Percentiles rank a stretch among this genome's conserved stretches.
These are phyloP conservation scores for Siniperca undulata DNA, from an alignment of 2,797 vertebrate species.

Conservation along the genomic window DNA sequence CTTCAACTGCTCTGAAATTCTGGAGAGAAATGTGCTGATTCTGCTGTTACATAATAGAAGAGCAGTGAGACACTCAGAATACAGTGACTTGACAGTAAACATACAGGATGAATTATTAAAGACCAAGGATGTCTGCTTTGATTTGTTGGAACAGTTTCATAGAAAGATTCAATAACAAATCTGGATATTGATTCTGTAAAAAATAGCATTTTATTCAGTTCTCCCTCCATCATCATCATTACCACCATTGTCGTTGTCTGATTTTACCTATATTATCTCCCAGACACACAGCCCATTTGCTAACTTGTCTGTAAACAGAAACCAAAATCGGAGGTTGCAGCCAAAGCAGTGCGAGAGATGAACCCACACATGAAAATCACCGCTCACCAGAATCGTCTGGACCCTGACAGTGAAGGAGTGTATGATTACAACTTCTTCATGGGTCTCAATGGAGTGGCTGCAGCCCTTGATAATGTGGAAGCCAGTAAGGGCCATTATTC, in stretches of 20 bases:
- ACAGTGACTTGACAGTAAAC: not conserved
- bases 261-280: not conserved
- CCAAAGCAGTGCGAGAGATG: slow-evolving; percentile 81
- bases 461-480: slow-evolving; percentile 90
- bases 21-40: not conserved
- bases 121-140: not conserved
- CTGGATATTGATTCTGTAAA: not conserved
- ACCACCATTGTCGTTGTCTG: not conserved
- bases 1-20: not conserved
- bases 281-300: not conserved
- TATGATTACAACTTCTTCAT: slow-evolving; percentile 88
- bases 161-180: not conserved
- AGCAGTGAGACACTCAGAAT: not conserved
- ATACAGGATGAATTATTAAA: not conserved
- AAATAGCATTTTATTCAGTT: not conserved
- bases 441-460: slow-evolving; percentile 85
- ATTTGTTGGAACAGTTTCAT: not conserved
- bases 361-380: slow-evolving; percentile 87
- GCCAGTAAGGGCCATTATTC: slow-evolving; percentile 85
- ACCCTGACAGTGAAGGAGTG: slow-evolving; percentile 84
- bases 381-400: slow-evolving; percentile 85
- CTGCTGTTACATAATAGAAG: not conserved
- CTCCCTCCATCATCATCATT: not conserved
- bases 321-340: slow-evolving; percentile 88
- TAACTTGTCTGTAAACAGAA: slow-evolving; percentile 79